Evolutionary conservation across 1,140 invertebrate genomes (phyloP).

Genomic region (Leptinotarsa undecemlineata): DNA sequence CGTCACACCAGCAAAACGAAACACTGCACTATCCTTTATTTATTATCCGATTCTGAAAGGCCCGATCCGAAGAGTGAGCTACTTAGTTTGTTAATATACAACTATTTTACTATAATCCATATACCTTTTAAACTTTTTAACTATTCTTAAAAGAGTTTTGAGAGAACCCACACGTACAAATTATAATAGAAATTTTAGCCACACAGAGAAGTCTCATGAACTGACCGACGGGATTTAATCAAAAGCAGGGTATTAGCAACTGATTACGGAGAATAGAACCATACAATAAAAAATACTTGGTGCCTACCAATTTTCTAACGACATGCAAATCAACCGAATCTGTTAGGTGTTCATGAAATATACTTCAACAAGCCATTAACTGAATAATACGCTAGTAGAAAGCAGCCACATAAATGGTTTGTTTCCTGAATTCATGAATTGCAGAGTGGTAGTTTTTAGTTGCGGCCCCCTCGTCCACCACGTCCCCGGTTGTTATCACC

Average conservation of each 20-base stretch:
- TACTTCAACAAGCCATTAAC: slow-evolving; percentile 32
- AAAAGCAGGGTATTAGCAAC: slow-evolving; percentile 13
- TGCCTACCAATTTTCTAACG: slow-evolving; percentile 9
- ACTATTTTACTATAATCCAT: slow-evolving; percentile 53
- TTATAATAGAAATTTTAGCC: slow-evolving; percentile 29
- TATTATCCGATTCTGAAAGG: slow-evolving; percentile 27
- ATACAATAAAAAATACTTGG: slow-evolving; percentile 19
- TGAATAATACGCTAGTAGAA: slow-evolving; percentile 39
- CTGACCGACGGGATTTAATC: neutral
- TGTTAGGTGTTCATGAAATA: neutral
- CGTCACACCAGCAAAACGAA: slow-evolving; percentile 44
- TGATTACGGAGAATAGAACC: slow-evolving; percentile 8
- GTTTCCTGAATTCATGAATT: slow-evolving; percentile 6
- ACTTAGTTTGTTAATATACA: slow-evolving; percentile 46
- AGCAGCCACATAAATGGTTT: slow-evolving; percentile 37
- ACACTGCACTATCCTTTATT: slow-evolving; percentile 47
- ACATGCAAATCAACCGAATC: slow-evolving; percentile 19
- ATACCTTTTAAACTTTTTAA: slow-evolving; percentile 46
- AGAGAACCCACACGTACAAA: slow-evolving; percentile 38
- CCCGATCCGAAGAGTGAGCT: slow-evolving; percentile 53
- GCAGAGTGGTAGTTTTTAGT: slow-evolving; percentile 36
- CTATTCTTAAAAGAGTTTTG: slow-evolving; percentile 33
- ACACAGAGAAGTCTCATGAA: neutral
- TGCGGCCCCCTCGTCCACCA: slow-evolving; percentile 48
- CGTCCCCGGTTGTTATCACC: slow-evolving; percentile 48